Base-by-base conservation (phyloP, 1,140 invertebrate genomes). In the Theocolax elegans region DNA sequence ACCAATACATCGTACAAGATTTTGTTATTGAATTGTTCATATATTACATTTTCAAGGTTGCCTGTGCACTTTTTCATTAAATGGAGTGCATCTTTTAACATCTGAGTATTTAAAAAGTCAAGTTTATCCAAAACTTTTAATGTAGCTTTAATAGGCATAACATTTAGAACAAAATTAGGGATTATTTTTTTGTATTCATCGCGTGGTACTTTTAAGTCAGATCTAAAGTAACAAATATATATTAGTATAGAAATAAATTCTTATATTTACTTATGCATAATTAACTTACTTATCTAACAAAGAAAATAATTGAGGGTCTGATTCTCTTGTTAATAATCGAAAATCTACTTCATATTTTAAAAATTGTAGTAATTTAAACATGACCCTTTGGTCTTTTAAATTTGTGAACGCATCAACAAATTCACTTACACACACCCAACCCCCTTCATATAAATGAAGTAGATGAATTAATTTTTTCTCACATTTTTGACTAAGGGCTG, bases 141-240 rank as follows among this genome's bases (percentile, higher is more conserved):
- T 0, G 44, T 59, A 15, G 13, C 53, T 54, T 74, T 77, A 7
- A 81, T 53, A 21, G 75, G 60, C 2, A 76, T 71, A 0, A 71
- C 38, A 9, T 9, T 65, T 23, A 81, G 73, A 59, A 59, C 15
- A 42, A 79, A 54, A 17, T 60, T 31, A 17, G n/a, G 3, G 0
- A 10, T 23, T 48, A 62, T 74, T 13, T 59, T 74, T 0, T 67
- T 60, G 2, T 73, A 29, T n/a, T 60, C n/a, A 56, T 78, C 59
- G 49, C 73, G 35, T 0, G 68, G 51, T 42, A 67, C 54, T 13
- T 72, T 59, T 25, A 70, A 42, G 4, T 35, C 21, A 8, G 53
- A 67, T 13, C 80, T 83, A 60, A 66, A 76, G 75, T 46, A 51
- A 46, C n/a, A n/a, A n/a, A n/a, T n/a, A n/a, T n/a, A n/a, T n/a